phyloP scores from a whole-genome alignment of 2,113 vertebrate species.

The Arothron firmamentum region DNA sequence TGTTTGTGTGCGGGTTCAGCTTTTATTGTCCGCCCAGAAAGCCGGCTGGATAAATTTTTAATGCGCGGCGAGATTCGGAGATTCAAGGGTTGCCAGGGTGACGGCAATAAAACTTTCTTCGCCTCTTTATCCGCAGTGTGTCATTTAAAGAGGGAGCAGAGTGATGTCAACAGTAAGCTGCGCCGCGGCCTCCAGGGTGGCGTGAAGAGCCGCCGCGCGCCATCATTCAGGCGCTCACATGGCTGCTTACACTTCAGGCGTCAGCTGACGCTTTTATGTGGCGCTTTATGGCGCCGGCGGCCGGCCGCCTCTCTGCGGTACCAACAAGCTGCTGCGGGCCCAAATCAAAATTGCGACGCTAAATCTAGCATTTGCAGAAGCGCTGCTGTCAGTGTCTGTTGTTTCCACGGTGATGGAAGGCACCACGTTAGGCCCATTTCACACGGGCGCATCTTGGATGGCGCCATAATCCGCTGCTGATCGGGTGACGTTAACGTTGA shows the following conservation, averaged over 20 bases:
- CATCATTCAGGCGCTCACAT: conserved; percentile 46
- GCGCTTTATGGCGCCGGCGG: conserved; percentile 9
- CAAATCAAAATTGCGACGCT: conserved; percentile 7
- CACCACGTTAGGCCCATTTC: no score
- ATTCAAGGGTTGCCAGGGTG: conserved; percentile 42
- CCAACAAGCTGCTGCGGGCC: not conserved
- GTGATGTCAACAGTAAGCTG: conserved; percentile 49
- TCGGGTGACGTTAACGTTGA: no score
- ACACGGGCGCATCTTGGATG: no score
- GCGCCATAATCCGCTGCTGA: no score
- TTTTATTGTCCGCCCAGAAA: conserved; percentile 57
- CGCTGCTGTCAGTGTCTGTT: not conserved
- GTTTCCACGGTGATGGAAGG: no score
- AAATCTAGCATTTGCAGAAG: conserved; percentile 5
- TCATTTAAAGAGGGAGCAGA: conserved; percentile 47
- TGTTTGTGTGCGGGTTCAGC: conserved; percentile 8
- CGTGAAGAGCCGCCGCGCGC: conserved; percentile 22
- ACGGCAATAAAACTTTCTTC: conserved; percentile 47
- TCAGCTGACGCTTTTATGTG: conserved; percentile 30
- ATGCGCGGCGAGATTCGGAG: conserved; percentile 52
- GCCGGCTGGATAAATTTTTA: conserved; percentile 58
- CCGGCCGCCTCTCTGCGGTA: not conserved
- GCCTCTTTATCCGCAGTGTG: conserved; percentile 48
- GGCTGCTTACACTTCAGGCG: conserved; percentile 39
- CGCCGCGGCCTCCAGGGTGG: conserved; percentile 34